These are phyloP conservation scores for Aptenodytes patagonicus DNA, from an alignment of 2,113 vertebrate genomes.

Conservation along the genomic window DNA sequence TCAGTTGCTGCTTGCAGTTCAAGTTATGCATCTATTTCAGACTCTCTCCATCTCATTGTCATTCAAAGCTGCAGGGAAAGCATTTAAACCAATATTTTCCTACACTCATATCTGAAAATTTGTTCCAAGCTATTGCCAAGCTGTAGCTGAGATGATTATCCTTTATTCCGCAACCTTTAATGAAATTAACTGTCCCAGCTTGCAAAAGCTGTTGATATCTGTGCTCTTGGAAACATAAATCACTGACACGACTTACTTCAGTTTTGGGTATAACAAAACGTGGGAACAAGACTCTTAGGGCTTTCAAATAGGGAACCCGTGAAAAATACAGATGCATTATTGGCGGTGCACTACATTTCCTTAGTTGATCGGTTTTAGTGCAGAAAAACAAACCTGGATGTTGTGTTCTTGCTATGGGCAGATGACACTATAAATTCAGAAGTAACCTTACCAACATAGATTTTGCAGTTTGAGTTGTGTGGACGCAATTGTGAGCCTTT, in stretches of 20 bases:
- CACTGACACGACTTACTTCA: neutral
- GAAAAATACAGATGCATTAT: neutral
- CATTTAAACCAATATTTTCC: constrained; percentile 34
- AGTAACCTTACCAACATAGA: neutral
- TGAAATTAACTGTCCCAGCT: constrained; percentile 7
- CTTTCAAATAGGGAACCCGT: neutral
- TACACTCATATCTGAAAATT: neutral
- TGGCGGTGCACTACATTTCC: neutral
- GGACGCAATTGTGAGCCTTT: neutral
- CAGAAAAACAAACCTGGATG: neutral
- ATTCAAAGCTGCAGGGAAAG: constrained; percentile 46
- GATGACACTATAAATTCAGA: neutral
- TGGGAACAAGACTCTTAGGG: neutral
- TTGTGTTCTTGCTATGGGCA: neutral
- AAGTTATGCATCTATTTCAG: constrained; percentile 46
- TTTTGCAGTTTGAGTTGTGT: neutral
- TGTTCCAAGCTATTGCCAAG: neutral
- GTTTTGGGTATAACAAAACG: neutral
- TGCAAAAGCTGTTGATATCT: neutral
- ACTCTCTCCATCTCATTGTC: constrained; percentile 41
- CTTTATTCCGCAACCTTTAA: constrained; percentile 28
- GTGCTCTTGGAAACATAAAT: neutral
- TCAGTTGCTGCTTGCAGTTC: constrained; percentile 43
- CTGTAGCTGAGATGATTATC: constrained; percentile 21
- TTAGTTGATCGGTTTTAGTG: neutral